Conservation (phyloP, 2,797 vertebrate species). For the Coendou prehensilis region DNA sequence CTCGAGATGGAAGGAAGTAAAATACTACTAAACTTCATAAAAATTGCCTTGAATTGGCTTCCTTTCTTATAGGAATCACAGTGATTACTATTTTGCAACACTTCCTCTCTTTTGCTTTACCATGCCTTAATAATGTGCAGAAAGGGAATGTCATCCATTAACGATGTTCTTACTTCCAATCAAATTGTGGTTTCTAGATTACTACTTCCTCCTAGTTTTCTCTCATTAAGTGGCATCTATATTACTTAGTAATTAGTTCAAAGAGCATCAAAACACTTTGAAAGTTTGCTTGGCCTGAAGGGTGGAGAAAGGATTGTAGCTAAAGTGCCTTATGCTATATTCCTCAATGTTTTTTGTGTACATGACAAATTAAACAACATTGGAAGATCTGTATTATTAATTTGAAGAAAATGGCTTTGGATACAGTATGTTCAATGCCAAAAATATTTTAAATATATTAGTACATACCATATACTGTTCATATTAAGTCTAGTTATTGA, state of each 20-base stretch:
- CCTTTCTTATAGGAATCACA: slow-evolving; percentile 53
- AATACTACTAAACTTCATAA: slow-evolving; percentile 60
- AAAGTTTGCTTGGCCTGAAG: slow-evolving; percentile 57
- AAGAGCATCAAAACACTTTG: slow-evolving; percentile 60
- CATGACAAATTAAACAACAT: slow-evolving; percentile 66
- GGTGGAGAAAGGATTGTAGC: slow-evolving; percentile 26
- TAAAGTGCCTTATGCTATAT: slow-evolving; percentile 8
- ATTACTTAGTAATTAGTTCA: slow-evolving; percentile 62
- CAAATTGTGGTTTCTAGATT: slow-evolving; percentile 71
- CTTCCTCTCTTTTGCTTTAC: slow-evolving; percentile 43
- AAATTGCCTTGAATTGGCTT: background rate
- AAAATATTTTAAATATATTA: slow-evolving; percentile 68
- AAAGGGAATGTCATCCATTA: slow-evolving; percentile 65
- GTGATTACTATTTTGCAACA: slow-evolving; percentile 42
- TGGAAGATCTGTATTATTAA: slow-evolving; percentile 75
- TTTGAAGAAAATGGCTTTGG: slow-evolving; percentile 64
- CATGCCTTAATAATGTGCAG: slow-evolving; percentile 17
- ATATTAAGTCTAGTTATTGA: slow-evolving; percentile 35
- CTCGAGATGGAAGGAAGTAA: slow-evolving; percentile 53
- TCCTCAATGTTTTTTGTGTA: slow-evolving; percentile 47
- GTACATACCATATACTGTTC: background rate
- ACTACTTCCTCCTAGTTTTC: slow-evolving; percentile 58
- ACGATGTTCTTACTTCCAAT: slow-evolving; percentile 53
- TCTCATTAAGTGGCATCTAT: slow-evolving; percentile 68
- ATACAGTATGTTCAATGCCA: background rate